Conservation (phyloP, 37 sponge, comb jelly and placozoan genomes). For the Chondrosia reniformis region DNA sequence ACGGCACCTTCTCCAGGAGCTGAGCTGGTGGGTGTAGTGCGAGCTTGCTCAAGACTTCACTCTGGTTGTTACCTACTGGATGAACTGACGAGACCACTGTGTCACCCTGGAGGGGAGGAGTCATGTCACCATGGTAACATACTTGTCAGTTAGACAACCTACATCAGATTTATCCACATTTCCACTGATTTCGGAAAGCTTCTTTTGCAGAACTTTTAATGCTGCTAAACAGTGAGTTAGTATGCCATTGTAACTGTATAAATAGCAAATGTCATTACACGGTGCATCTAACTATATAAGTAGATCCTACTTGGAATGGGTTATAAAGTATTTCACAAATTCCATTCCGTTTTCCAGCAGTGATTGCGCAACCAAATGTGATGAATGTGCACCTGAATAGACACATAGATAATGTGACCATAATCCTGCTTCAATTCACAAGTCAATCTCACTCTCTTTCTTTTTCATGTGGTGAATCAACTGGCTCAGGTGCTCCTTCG, state of each 20-base stretch:
- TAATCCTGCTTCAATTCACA: neutral
- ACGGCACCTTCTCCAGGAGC: constrained; percentile 13
- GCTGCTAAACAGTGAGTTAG: constrained; percentile 11
- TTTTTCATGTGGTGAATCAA: neutral
- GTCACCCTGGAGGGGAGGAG: neutral
- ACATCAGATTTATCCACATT: neutral
- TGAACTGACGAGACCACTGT: constrained; percentile 3
- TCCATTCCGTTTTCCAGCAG: neutral
- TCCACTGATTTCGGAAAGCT: constrained; percentile 9
- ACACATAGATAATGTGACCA: no score
- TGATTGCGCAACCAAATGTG: neutral
- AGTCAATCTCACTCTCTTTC: neutral
- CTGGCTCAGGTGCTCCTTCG: neutral
- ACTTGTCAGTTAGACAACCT: neutral
- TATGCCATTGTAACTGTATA: constrained; percentile 22
- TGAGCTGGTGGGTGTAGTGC: constrained; percentile 8
- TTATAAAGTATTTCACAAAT: neutral
- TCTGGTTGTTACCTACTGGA: neutral
- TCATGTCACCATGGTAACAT: neutral
- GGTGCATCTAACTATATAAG: neutral
- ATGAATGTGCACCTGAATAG: neutral
- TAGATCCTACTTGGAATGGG: neutral
- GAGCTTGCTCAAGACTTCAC: neutral
- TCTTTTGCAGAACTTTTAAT: neutral
- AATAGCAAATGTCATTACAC: no score